Evolutionary conservation across 1,140 invertebrate species (phyloP), one percentile per base, ranked within the genome.

Genomic region (Euborellia annulipes): DNA sequence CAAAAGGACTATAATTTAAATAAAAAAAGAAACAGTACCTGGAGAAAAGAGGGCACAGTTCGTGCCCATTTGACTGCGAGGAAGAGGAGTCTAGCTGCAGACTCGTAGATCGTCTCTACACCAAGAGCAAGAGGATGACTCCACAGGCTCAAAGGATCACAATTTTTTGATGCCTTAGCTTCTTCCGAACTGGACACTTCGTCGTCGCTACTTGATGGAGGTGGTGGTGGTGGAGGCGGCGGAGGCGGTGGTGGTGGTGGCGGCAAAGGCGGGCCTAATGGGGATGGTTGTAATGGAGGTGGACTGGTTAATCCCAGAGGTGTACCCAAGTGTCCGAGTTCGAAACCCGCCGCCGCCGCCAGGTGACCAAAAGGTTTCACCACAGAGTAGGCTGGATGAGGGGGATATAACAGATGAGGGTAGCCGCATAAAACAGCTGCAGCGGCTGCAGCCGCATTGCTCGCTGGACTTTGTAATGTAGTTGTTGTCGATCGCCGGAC

Each of bases 181-280:
- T 81, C 78, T 57, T 80, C 77, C 4, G 78, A 79, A 58, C 78
- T 82, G 0, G 74, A 77, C 0, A 82, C 79, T 62, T 82, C 79
- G 53, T 83, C 78, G 53, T 82, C 64, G 37, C 30, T n/a, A 55
- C 49, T 16, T 8, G 40, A 20, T 27, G 36, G 27, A 34, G 39
- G 42, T 13, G 50, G 34, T 20, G 41, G 20, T 49, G 36, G 36
- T n/a, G 17, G 36, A 6, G 17, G 45, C 36, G 30, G 40, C 27
- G 37, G 38, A 27, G 30, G 36, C 22, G 14, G 34, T 14, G 20
- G 23, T 21, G 21, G 22, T 41, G 48, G 42, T 23, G 13, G 37
- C 14, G 2, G 39, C 38, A 2, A 18, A n/a, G 6, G 39, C n/a
- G 4, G 23, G 6, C 39, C 37, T 3, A 22, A 4, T 41, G 23